phyloP scores from a whole-genome alignment of 2,113 vertebrate genomes.

The Phylloscopus trochiloides region DNA sequence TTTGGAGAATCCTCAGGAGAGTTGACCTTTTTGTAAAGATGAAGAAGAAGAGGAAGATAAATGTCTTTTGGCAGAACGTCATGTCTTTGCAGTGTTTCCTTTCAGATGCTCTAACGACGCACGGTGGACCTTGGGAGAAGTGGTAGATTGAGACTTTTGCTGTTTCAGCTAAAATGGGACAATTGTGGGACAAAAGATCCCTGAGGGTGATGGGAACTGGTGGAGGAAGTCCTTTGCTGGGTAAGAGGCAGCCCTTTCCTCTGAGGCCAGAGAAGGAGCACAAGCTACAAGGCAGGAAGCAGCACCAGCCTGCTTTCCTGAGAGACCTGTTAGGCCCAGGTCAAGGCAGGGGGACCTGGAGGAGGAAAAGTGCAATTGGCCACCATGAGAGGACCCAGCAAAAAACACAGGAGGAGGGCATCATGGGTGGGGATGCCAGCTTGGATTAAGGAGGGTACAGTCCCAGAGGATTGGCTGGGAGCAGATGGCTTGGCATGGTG shows the following conservation, averaged over 20 bases:
- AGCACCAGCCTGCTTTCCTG: neutral
- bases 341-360: neutral
- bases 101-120: neutral
- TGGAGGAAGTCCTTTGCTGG: slow-evolving; percentile 24
- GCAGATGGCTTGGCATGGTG: neutral
- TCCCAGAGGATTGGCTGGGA: neutral
- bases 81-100: neutral
- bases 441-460: fast-evolving
- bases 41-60: slow-evolving; percentile 15
- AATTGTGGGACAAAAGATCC: slow-evolving; percentile 47
- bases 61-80: neutral
- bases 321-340: neutral
- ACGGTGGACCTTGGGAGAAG: slow-evolving; percentile 21
- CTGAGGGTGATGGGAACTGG: slow-evolving; percentile 9
- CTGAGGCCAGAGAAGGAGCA: neutral
- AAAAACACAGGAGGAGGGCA: neutral
- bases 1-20: neutral
- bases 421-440: neutral
- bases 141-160: slow-evolving; percentile 9
- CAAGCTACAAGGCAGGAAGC: neutral
- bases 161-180: slow-evolving; percentile 60
- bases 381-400: fast-evolving
- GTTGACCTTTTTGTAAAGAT: neutral
- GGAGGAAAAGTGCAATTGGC: neutral
- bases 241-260: slow-evolving; percentile 42